Conservation (phyloP, 1,140 invertebrate genomes). For the Procambarus virginalis region DNA sequence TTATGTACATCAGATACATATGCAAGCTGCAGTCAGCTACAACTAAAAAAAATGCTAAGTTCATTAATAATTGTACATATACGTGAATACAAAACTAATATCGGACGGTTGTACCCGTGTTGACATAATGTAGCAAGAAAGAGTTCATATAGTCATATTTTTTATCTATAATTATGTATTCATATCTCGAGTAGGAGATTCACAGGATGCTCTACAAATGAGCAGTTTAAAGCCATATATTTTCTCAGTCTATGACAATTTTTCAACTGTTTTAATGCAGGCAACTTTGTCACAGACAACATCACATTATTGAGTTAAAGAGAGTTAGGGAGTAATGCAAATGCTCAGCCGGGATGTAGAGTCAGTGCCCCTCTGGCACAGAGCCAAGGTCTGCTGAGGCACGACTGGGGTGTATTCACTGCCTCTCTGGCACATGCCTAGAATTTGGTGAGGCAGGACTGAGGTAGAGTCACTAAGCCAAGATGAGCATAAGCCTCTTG, state of each 20-base stretch:
- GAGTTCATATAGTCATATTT: slow-evolving; percentile 38
- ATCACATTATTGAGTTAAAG: slow-evolving; percentile 25
- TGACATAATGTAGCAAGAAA: slow-evolving; percentile 59
- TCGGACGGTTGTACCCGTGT: slow-evolving; percentile 66
- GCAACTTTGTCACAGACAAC: slow-evolving; percentile 43
- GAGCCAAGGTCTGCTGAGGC: slow-evolving; percentile 29
- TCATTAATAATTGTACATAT: slow-evolving; percentile 59
- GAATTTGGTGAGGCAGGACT: slow-evolving; percentile 49
- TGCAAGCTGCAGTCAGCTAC: slow-evolving; percentile 56
- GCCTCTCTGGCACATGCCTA: slow-evolving; percentile 27
- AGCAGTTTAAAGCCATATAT: slow-evolving; percentile 61
- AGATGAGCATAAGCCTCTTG: slow-evolving; percentile 48
- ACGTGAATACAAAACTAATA: slow-evolving; percentile 66
- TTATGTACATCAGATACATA: slow-evolving; percentile 46
- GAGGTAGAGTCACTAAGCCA: slow-evolving; percentile 59
- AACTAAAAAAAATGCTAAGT: slow-evolving; percentile 31
- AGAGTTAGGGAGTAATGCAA: slow-evolving; percentile 47
- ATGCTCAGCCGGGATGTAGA: slow-evolving; percentile 36
- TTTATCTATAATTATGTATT: slow-evolving; percentile 41
- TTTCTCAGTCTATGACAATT: slow-evolving; percentile 33
- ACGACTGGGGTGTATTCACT: slow-evolving; percentile 45
- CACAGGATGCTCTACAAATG: slow-evolving; percentile 56
- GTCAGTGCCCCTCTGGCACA: slow-evolving; percentile 28
- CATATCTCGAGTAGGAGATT: slow-evolving; percentile 55
- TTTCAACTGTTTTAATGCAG: slow-evolving; percentile 25